These are phyloP conservation scores for mouse (Mus musculus) DNA, from an alignment of 2,113 vertebrate species.

Conservation along the genomic window DNA sequence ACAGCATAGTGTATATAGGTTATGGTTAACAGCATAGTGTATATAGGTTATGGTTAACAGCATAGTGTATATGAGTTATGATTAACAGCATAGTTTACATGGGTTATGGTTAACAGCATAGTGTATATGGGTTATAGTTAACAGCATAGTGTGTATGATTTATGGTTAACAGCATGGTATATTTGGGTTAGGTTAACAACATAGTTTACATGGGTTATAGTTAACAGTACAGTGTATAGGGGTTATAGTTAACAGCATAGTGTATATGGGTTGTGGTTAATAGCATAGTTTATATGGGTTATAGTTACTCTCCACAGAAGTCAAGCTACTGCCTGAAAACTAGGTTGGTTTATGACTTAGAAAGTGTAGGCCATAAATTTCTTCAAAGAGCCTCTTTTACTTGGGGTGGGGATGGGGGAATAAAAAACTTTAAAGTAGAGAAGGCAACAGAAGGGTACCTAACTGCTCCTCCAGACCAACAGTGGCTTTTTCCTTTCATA, in stretches of 20 bases:
- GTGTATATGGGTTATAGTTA: neutral
- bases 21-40: too few species aligned
- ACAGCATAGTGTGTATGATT: neutral
- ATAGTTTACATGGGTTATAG: too few species aligned
- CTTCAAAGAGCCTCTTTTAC: constrained; percentile 23
- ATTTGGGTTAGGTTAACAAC: too few species aligned
- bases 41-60: too few species aligned
- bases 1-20: neutral
- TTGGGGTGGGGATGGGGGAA: too few species aligned
- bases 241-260: neutral
- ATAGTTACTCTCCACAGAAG: neutral
- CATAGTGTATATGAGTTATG: too few species aligned
- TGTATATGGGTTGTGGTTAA: neutral
- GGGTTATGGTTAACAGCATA: neutral
- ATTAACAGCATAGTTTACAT: neutral
- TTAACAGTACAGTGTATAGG: neutral
- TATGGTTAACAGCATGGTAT: neutral
- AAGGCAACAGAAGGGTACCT: constrained; percentile 48
- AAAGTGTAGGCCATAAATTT: constrained; percentile 38
- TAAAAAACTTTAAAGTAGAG: constrained; percentile 62
- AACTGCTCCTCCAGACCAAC: constrained; percentile 24
- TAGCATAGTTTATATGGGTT: neutral
- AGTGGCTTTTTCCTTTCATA: constrained; percentile 57
- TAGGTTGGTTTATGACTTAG: constrained; percentile 16
- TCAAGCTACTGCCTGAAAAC: neutral